phyloP scores from a whole-genome alignment of 2,113 vertebrate genomes.

The Saguinus midas region DNA sequence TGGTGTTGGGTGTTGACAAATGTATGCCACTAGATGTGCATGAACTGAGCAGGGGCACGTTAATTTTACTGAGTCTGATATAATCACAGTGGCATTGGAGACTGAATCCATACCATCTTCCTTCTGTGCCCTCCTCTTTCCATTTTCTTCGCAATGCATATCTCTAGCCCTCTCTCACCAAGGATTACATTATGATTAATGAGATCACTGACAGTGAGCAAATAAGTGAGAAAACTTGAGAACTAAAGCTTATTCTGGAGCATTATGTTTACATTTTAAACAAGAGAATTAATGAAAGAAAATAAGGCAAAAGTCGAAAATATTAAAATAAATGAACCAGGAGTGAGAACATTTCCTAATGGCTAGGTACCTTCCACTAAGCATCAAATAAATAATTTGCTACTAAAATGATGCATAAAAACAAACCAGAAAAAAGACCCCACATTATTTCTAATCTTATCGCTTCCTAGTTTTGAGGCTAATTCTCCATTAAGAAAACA shows the following conservation, averaged over 20 bases:
- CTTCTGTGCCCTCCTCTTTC: neutral
- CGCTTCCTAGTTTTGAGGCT: neutral
- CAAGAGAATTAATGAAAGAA: conserved; percentile 10
- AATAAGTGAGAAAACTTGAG: neutral
- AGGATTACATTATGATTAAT: neutral
- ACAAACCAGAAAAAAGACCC: neutral
- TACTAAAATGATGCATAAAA: neutral
- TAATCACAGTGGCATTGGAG: neutral
- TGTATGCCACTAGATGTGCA: neutral
- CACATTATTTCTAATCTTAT: neutral
- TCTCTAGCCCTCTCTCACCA: neutral
- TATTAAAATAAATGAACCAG: neutral
- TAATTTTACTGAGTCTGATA: neutral
- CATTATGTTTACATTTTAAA: neutral
- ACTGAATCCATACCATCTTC: neutral
- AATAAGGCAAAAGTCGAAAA: neutral
- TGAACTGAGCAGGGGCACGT: neutral
- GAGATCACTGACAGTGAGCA: neutral
- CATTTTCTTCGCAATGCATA: neutral
- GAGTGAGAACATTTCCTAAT: neutral
- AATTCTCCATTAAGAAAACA: neutral
- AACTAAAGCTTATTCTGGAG: accelerated
- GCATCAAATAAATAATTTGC: neutral
- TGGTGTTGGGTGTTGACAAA: neutral
- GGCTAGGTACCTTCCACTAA: neutral